phyloP scores from a whole-genome alignment of 1,140 invertebrate genomes.

The Cepaea nemoralis region DNA sequence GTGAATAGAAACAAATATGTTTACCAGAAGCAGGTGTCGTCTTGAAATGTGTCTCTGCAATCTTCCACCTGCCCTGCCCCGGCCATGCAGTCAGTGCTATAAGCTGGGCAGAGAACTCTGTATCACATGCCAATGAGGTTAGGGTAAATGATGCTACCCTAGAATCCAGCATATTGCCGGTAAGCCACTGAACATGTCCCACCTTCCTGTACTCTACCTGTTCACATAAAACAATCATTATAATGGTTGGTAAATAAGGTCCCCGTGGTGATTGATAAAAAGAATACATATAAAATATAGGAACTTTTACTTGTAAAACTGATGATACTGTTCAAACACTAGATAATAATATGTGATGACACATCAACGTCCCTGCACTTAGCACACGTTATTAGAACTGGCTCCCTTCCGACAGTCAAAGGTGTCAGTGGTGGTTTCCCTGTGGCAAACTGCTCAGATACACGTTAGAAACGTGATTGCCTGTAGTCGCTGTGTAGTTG shows the following conservation, averaged over 20 bases:
- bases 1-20: no score
- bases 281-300: not conserved
- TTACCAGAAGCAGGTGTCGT: constrained; percentile 38
- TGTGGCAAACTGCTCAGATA: no score
- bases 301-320: no score
- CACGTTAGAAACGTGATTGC: no score
- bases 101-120: constrained; percentile 31
- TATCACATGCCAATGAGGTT: constrained; percentile 24
- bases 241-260: not conserved
- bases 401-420: no score
- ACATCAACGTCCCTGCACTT: no score
- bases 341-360: not conserved
- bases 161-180: constrained; percentile 7
- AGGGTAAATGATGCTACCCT: constrained; percentile 31
- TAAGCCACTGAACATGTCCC: constrained; percentile 23
- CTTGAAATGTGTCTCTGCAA: constrained; percentile 32
- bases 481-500: no score
- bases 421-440: no score
- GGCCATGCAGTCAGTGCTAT: constrained; percentile 29
- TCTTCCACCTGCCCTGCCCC: not conserved
- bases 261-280: constrained; percentile 19
- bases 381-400: no score
- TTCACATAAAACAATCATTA: constrained; percentile 29
- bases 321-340: not conserved
- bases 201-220: constrained; percentile 14